Base-by-base conservation (phyloP, 2,113 vertebrate genomes). In the Salvelinus namaycush region DNA sequence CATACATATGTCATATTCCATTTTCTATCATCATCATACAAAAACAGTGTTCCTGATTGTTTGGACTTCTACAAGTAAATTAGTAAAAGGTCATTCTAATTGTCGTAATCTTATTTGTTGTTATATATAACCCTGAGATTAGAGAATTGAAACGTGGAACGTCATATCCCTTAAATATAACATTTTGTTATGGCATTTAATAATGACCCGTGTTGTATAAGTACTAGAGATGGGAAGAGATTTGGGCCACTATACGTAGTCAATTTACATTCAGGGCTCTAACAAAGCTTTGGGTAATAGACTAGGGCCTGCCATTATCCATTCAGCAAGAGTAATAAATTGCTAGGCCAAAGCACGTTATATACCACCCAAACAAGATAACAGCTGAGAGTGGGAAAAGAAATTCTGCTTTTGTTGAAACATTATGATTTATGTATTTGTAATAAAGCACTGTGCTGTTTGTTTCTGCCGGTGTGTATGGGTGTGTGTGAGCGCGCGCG, bases 381-480 rank as follows among this genome's bases (percentile, higher is more conserved):
- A 98, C 95, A 92, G 93, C 89, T 93, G 91, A 95, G 95, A 97
- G 96, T 92, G 94, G 96, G 94, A 97, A 98, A 97, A 96, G 93
- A 95, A 97, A 97, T 97, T 97, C 95, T 96, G 95, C 96, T 97
- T 97, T 96, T 97, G 94, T 96, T 96, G 94, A 97, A 97, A 96
- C 96, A 96, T 97, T 96, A 97, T 98, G 96, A 98, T 99, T 99
- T 98, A 98, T 98, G 96, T 96, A 97, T 96, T 94, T 94, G 94
- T 95, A 96, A 96, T 95, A 93, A 92, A 95, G 93, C 93, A 86
- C 91, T 93, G 92, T 86, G 91, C 31, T 74, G 83, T 86, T 88
- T 88, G 86, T 74, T 72, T 88, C 88, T 78, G 60, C 59, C 31
- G 75, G 64, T 81, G 66, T 48, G 18, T 79, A 24, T 51, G 60